Evolutionary conservation across 2,113 vertebrate genomes (phyloP).

Genomic region (Alosa alosa): DNA sequence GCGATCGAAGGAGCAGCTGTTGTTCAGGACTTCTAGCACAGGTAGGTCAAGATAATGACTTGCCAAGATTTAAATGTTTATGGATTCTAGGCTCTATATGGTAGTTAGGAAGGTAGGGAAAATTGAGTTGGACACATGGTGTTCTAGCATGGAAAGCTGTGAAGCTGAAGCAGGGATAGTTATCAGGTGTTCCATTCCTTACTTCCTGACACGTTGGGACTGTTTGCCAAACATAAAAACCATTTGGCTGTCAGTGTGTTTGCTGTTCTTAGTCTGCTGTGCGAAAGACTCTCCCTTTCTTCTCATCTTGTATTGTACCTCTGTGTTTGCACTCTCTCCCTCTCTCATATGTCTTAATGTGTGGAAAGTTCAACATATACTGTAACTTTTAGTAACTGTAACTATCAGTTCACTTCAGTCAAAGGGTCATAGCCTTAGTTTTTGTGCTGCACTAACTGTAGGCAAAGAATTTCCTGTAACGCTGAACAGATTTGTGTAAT

Average conservation of each 20-base stretch:
- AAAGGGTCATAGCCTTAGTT: not conserved
- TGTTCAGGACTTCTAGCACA: not conserved
- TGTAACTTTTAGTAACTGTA: not conserved
- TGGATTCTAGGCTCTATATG: not conserved
- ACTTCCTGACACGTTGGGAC: not conserved
- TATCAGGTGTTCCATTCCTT: not conserved
- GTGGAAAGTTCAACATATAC: not conserved
- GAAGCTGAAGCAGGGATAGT: not conserved
- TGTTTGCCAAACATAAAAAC: constrained; percentile 43
- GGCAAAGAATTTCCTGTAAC: constrained; percentile 4
- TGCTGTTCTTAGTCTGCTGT: not conserved
- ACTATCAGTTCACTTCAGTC: not conserved
- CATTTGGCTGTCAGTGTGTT: constrained; percentile 21
- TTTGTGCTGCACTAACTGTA: not conserved
- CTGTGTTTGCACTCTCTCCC: constrained; percentile 37
- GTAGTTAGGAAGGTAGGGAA: not conserved
- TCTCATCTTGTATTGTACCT: not conserved
- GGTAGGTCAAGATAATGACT: not conserved
- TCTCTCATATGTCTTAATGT: not conserved
- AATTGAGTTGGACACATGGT: not conserved
- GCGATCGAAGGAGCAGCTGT: not conserved
- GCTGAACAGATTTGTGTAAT: not conserved
- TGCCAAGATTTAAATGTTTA: not conserved
- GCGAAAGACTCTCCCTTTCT: not conserved
- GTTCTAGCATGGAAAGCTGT: not conserved